Evolutionary conservation across 2,113 vertebrate species (phyloP).

Genomic region (Ibidorhyncha struthersii): DNA sequence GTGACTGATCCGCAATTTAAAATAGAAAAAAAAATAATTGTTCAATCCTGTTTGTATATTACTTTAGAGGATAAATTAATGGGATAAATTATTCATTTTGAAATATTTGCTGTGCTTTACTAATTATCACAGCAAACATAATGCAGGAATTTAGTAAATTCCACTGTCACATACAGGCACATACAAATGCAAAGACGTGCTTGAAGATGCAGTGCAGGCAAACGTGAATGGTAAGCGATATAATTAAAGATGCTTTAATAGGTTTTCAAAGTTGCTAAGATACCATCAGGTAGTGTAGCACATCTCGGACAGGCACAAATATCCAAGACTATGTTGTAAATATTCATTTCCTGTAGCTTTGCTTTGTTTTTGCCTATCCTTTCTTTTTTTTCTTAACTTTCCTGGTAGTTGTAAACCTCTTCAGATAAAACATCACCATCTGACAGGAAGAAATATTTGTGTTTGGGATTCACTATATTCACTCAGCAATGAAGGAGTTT

Average conservation of each 20-base stretch:
- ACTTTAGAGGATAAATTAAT: background rate
- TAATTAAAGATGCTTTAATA: slow-evolving; percentile 43
- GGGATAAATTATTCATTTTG: slow-evolving; percentile 1
- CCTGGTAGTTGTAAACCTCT: background rate
- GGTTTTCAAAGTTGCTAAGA: slow-evolving; percentile 61
- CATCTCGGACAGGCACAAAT: background rate
- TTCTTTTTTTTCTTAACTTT: background rate
- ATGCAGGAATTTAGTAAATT: background rate
- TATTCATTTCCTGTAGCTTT: slow-evolving; percentile 7
- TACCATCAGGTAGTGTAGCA: background rate
- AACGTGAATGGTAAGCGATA: background rate
- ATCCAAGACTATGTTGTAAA: background rate
- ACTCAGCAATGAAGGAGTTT: background rate
- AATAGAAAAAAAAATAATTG: background rate
- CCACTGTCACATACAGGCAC: background rate
- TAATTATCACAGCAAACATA: slow-evolving; percentile 13
- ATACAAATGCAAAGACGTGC: background rate
- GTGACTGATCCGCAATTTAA: background rate
- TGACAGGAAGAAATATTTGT: slow-evolving; percentile 10
- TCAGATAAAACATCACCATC: slow-evolving; percentile 1
- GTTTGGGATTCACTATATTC: background rate
- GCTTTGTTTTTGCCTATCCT: background rate
- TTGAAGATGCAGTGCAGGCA: background rate
- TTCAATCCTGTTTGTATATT: background rate
- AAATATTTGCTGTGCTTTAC: background rate